Evolutionary conservation across 2,113 vertebrate genomes (phyloP).

Genomic region (Zapus hudsonius): DNA sequence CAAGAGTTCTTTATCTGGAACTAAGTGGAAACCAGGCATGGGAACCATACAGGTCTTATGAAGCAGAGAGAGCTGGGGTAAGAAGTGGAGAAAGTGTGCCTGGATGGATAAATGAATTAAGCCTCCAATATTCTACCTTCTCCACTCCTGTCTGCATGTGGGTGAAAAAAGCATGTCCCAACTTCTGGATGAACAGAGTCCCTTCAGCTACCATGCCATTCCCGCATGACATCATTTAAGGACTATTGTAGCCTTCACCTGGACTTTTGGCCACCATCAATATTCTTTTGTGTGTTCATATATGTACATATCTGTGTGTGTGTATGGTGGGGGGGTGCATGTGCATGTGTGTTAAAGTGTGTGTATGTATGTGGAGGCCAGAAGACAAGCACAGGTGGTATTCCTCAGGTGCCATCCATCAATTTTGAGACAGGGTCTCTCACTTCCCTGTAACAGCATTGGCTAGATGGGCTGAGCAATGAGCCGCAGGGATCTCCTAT

Average conservation of each 20-base stretch:
- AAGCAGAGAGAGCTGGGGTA: neutral
- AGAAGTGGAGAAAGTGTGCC: neutral
- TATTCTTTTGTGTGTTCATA: neutral
- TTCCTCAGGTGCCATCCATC: too few species aligned
- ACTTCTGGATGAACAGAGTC: neutral
- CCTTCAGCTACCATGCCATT: neutral
- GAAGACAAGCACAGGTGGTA: too few species aligned
- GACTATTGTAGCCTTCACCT: neutral
- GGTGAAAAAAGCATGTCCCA: neutral
- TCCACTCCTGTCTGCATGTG: neutral
- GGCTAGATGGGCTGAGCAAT: too few species aligned
- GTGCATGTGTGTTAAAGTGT: too few species aligned
- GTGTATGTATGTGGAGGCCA: too few species aligned
- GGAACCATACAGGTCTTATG: neutral
- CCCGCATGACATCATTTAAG: neutral
- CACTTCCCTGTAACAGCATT: too few species aligned
- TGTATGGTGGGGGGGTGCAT: too few species aligned
- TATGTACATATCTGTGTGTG: too few species aligned
- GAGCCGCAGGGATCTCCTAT: too few species aligned
- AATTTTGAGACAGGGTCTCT: too few species aligned
- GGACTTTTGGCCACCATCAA: neutral
- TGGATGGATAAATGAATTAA: neutral
- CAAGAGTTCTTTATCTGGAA: neutral
- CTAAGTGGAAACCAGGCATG: neutral
- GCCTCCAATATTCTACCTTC: neutral